These are phyloP conservation scores for Philopotamus ludificatus DNA, from an alignment of 1,140 invertebrate species.

Conservation along the genomic window DNA sequence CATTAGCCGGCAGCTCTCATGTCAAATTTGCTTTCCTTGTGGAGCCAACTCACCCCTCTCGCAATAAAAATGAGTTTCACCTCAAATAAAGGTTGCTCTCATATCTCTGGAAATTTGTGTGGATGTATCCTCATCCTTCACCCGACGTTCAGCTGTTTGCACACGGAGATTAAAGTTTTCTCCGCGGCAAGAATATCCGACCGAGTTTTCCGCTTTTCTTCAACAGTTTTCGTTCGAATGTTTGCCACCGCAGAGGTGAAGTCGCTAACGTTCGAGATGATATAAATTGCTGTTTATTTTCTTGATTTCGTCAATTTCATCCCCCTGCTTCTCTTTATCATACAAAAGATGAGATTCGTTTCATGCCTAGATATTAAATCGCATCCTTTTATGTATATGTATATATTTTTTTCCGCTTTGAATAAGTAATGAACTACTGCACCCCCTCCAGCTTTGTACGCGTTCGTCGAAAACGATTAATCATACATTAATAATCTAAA, in stretches of 20 bases:
- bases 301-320: neutral
- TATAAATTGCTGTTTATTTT: neutral
- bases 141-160: constrained; percentile 15
- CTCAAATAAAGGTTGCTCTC: constrained; percentile 25
- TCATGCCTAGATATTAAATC: too few species aligned
- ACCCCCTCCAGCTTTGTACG: constrained; percentile 9
- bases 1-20: constrained; percentile 17
- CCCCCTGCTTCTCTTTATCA: too few species aligned
- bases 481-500: constrained; percentile 32
- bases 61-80: constrained; percentile 26
- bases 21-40: constrained; percentile 13
- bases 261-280: constrained; percentile 7
- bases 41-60: too few species aligned
- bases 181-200: constrained; percentile 20
- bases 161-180: constrained; percentile 28
- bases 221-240: constrained; percentile 20
- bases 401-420: constrained; percentile 19
- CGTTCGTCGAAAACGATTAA: constrained; percentile 32
- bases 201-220: constrained; percentile 8
- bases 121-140: constrained; percentile 25
- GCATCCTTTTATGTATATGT: too few species aligned
- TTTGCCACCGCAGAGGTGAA: neutral
- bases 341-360: too few species aligned
- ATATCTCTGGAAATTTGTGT: constrained; percentile 23
- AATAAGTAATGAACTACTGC: constrained; percentile 26